Conservation (phyloP, 2,797 vertebrate species). For the Zonotrichia albicollis region DNA sequence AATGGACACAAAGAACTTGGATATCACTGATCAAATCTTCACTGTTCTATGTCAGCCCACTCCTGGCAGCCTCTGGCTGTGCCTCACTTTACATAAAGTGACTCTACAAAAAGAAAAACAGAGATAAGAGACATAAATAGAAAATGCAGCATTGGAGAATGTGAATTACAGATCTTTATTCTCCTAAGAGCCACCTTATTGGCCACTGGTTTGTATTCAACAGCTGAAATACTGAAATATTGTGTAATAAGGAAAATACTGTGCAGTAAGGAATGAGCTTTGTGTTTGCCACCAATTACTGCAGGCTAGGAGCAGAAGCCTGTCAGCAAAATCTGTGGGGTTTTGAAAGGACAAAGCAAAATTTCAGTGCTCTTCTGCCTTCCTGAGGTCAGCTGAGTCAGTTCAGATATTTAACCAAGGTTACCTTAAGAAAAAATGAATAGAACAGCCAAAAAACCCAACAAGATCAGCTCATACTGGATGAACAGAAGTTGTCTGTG, state of each 20-base stretch:
- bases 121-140: neutral
- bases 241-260: constrained; percentile 30
- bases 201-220: neutral
- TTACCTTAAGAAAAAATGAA: neutral
- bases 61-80: neutral
- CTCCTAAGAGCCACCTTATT: neutral
- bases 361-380: neutral
- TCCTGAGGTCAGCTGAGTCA: constrained; percentile 3
- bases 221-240: neutral
- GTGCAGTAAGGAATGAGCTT: constrained; percentile 47
- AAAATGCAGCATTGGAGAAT: neutral
- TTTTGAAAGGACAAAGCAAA: constrained; percentile 29
- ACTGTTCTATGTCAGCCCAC: neutral
- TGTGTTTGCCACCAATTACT: constrained; percentile 41
- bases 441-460: neutral
- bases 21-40: neutral
- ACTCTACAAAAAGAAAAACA: neutral
- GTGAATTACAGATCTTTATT: neutral
- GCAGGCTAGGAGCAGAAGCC: constrained; percentile 18
- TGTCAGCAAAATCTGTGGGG: constrained; percentile 6
- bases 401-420: neutral
- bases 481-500: neutral
- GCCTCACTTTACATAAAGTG: neutral
- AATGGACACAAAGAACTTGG: neutral
- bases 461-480: neutral